These are phyloP conservation scores for Rhinolophus ferrumequinum DNA, from an alignment of 2,113 vertebrate genomes.

Conservation along the genomic window DNA sequence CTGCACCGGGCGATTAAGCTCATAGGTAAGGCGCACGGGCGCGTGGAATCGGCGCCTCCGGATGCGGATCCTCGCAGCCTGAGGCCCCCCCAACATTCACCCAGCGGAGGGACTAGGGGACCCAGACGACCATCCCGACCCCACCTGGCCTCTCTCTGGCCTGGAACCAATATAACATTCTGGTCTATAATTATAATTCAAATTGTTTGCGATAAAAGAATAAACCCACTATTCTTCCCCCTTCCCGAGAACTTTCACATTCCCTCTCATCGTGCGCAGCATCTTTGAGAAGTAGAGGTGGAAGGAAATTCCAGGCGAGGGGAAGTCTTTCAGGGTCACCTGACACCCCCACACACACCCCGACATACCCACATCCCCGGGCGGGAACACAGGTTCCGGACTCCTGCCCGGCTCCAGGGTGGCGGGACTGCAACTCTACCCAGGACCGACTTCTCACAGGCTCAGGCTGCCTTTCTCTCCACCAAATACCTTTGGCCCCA, in stretches of 20 bases:
- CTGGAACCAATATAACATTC: background rate
- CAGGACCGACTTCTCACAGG: background rate
- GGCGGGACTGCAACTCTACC: no score
- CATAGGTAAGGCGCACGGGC: constrained; percentile 52
- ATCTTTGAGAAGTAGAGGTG: background rate
- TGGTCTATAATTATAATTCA: background rate
- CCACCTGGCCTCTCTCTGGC: background rate
- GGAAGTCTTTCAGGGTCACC: background rate
- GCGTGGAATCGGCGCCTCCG: background rate
- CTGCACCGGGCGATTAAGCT: constrained; percentile 24
- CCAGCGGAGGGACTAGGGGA: no score
- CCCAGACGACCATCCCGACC: background rate
- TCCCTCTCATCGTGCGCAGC: background rate
- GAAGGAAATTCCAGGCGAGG: background rate
- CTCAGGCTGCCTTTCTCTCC: no score
- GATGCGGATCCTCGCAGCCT: background rate
- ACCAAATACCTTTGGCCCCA: rapidly evolving
- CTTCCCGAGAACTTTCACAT: background rate
- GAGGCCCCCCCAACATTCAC: background rate
- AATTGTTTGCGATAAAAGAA: background rate
- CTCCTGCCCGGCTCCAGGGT: background rate
- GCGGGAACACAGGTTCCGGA: background rate
- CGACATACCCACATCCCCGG: no score
- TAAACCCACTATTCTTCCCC: background rate
- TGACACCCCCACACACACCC: background rate